phyloP scores from a whole-genome alignment of 2,113 vertebrate genomes.

The Sphyrna mokarran region DNA sequence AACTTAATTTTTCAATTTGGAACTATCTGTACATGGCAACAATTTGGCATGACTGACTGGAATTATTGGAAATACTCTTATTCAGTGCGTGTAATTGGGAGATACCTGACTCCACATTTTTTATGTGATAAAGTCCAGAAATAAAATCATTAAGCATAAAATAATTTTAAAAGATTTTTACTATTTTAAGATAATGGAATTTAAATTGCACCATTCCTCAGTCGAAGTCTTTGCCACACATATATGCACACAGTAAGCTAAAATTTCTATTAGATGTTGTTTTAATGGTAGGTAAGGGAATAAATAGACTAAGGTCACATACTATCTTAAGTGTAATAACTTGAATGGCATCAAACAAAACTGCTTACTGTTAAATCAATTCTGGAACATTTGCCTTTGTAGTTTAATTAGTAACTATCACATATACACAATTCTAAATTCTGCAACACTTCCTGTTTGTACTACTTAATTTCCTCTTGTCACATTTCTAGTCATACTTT shows the following conservation, averaged over 20 bases:
- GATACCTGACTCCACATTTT: neutral
- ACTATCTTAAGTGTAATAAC: neutral
- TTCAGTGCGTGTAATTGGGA: neutral
- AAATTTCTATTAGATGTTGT: neutral
- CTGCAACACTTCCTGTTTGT: neutral
- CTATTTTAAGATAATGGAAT: neutral
- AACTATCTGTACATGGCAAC: neutral
- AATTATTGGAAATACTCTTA: neutral
- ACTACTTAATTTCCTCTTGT: neutral
- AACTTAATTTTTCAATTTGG: neutral
- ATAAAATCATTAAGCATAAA: constrained; percentile 19
- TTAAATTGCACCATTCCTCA: neutral
- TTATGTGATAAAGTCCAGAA: neutral
- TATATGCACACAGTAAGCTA: neutral
- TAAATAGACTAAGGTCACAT: neutral
- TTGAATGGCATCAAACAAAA: neutral
- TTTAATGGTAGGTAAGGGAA: neutral
- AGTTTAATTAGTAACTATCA: neutral
- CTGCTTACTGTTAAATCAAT: neutral
- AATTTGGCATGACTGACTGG: neutral
- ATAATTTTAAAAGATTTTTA: neutral
- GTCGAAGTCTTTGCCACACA: neutral
- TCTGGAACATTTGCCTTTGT: neutral
- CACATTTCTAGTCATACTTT: neutral
- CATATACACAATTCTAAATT: neutral